A percentile compares a stretch with the other conserved stretches of the same genome.
Evolutionary conservation across 2,797 vertebrate species (phyloP).

Genomic region (Diglossa cyanea): DNA sequence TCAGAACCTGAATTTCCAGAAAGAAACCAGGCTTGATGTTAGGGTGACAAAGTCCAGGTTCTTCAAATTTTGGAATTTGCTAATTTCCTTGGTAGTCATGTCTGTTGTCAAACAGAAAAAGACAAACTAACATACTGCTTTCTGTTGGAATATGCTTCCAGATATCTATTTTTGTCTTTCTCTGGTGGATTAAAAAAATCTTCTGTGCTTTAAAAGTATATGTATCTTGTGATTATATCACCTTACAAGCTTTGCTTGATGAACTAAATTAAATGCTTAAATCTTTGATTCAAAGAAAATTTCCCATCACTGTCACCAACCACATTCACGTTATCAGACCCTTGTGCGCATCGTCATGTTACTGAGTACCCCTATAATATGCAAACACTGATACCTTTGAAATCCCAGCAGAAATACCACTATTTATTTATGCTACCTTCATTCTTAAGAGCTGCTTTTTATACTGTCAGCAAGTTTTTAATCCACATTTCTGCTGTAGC

Average conservation of each 20-base stretch:
- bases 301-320: neutral
- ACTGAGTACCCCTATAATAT: neutral
- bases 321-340: neutral
- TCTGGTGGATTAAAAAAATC: neutral
- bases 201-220: neutral
- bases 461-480: neutral
- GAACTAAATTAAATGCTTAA: neutral
- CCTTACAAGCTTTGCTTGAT: neutral
- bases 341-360: neutral
- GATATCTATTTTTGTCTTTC: neutral
- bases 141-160: neutral
- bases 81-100: neutral
- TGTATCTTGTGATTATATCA: neutral
- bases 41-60: neutral
- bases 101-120: neutral
- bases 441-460: neutral
- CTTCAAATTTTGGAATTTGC: neutral
- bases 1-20: neutral
- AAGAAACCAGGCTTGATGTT: neutral
- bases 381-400: neutral
- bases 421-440: neutral
- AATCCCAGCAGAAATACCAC: neutral
- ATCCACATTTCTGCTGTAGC: neutral
- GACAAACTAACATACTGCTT: neutral
- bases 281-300: neutral